These are phyloP conservation scores for Melanostoma mellinum DNA, from an alignment of 2,888 invertebrate species.

Conservation along the genomic window DNA sequence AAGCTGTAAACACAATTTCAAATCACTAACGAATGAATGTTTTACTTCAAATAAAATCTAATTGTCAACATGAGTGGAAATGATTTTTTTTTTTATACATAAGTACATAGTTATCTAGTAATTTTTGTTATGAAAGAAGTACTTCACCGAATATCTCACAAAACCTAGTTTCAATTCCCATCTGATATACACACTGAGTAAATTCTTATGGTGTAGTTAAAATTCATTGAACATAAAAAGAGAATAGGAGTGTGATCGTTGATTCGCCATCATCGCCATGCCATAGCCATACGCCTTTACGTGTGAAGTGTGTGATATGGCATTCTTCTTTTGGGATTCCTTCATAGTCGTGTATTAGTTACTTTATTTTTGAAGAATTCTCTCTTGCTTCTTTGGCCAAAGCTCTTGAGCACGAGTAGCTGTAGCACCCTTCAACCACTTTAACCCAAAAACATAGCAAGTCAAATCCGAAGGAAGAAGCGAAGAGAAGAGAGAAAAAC, in stretches of 20 bases:
- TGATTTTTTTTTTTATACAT: too few relatives aligned
- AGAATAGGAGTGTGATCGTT: constrained; percentile 20
- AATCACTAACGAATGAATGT: too few relatives aligned
- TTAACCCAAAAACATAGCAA: constrained; percentile 44
- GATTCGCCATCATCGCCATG: background rate
- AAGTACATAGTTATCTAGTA: too few relatives aligned
- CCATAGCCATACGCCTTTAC: background rate
- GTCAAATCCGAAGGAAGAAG: constrained; percentile 3
- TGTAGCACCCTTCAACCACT: constrained; percentile 28
- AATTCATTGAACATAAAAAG: too few relatives aligned
- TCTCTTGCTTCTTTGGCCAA: constrained; percentile 25
- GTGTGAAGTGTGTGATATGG: constrained; percentile 23
- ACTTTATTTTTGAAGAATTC: constrained; percentile 36
- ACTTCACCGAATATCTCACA: too few relatives aligned
- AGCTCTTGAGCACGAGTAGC: constrained; percentile 48
- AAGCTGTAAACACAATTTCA: too few relatives aligned
- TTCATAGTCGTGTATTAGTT: constrained; percentile 18
- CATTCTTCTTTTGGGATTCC: constrained; percentile 28
- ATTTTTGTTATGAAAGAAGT: too few relatives aligned
- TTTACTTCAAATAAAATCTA: too few relatives aligned
- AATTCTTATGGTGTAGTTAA: too few relatives aligned
- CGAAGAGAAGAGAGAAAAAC: background rate
- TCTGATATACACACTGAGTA: too few relatives aligned
- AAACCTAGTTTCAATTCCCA: too few relatives aligned
- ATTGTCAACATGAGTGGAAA: too few relatives aligned